Evolutionary conservation across 2,888 invertebrate species (phyloP).

Genomic region (Meiosimyza platycephala): DNA sequence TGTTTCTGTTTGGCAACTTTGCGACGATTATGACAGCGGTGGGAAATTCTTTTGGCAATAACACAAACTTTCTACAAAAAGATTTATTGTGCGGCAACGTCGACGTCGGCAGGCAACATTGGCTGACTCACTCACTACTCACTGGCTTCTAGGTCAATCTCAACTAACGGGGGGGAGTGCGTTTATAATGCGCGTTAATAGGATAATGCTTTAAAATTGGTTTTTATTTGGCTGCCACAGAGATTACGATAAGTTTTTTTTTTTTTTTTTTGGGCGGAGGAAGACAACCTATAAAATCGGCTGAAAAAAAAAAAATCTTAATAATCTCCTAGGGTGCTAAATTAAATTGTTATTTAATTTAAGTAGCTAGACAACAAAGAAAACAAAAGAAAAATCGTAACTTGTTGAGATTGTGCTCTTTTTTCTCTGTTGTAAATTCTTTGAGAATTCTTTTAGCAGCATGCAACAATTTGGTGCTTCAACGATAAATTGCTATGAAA

Average conservation of each 20-base stretch:
- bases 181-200: conserved; percentile 55
- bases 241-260: neutral
- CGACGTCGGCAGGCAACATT: neutral
- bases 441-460: no score
- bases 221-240: conserved; percentile 21
- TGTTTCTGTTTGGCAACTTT: neutral
- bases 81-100: conserved; percentile 17
- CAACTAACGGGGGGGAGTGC: conserved; percentile 48
- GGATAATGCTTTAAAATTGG: conserved; percentile 48
- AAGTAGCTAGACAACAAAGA: neutral
- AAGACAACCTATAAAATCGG: neutral
- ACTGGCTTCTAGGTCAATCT: neutral
- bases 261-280: no score
- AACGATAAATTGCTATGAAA: neutral
- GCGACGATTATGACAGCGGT: conserved; percentile 6
- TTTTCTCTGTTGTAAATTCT: neutral
- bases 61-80: conserved; percentile 15
- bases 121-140: neutral
- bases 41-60: conserved; percentile 21
- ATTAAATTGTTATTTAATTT: conserved; percentile 10
- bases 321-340: neutral
- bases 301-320: neutral
- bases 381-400: no score
- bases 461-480: neutral
- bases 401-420: neutral